These are phyloP conservation scores for Caenorhabditis imperialis DNA, from an alignment of 2,888 invertebrate species.

Conservation along the genomic window DNA sequence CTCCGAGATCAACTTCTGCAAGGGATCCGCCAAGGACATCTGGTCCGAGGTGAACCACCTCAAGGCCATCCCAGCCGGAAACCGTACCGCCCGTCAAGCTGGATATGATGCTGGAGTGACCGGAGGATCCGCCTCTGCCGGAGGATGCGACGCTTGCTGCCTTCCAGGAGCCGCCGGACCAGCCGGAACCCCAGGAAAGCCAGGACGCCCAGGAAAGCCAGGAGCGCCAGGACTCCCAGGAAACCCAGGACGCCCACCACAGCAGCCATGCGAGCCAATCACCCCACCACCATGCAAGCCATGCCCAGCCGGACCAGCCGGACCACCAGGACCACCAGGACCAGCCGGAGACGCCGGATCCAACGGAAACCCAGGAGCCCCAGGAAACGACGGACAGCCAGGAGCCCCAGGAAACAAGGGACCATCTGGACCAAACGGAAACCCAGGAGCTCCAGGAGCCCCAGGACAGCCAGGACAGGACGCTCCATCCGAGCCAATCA, in stretches of 20 bases:
- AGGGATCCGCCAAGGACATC: constrained; percentile 66
- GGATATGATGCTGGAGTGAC: constrained; percentile 61
- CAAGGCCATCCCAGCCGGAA: constrained; percentile 61
- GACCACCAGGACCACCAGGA: constrained; percentile 69
- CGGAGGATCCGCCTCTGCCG: constrained; percentile 53
- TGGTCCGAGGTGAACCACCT: constrained; percentile 66
- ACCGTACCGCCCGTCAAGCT: constrained; percentile 70
- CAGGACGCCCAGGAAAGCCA: constrained; percentile 67
- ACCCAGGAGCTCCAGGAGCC: constrained; percentile 68
- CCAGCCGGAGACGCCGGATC: constrained; percentile 62
- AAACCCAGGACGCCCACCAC: constrained; percentile 67
- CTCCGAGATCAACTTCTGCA: constrained; percentile 58
- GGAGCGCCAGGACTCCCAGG: constrained; percentile 70
- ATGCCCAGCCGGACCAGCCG: constrained; percentile 68
- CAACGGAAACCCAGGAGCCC: constrained; percentile 58
- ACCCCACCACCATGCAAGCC: constrained; percentile 70
- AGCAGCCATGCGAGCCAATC: constrained; percentile 70
- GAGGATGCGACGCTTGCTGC: constrained; percentile 72
- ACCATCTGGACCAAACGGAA: constrained; percentile 66
- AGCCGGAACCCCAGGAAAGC: constrained; percentile 62
- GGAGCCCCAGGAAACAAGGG: constrained; percentile 64
- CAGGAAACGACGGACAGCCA: constrained; percentile 63
- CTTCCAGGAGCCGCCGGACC: constrained; percentile 66
- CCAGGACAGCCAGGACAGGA: constrained; percentile 60
- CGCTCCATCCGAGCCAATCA: constrained; percentile 57